Conservation (phyloP, 2,888 invertebrate species). For the Dolichopus griseipennis region DNA sequence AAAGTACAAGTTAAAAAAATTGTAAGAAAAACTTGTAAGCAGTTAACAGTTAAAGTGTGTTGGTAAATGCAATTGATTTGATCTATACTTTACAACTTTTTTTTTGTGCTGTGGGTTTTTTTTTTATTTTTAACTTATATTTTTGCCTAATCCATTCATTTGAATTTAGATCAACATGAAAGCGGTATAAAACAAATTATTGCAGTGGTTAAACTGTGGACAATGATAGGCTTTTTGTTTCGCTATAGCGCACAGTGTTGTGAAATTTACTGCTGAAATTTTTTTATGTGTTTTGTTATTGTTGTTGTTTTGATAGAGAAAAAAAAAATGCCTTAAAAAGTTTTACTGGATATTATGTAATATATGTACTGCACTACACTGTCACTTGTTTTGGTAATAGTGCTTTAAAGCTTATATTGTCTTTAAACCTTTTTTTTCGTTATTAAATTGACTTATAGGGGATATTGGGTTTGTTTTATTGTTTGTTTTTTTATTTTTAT, state of each 20-base stretch:
- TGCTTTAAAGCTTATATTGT: too few species aligned
- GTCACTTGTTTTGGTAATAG: too few species aligned
- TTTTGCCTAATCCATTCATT: neutral
- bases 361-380: neutral
- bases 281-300: too few species aligned
- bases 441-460: neutral
- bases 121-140: neutral
- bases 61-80: neutral
- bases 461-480: neutral
- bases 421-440: neutral
- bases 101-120: too few species aligned
- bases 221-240: neutral
- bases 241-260: neutral
- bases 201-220: neutral
- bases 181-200: neutral
- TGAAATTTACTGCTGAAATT: neutral
- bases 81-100: neutral
- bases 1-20: too few species aligned
- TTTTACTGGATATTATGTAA: neutral
- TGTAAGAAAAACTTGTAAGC: too few species aligned
- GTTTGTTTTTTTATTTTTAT: too few species aligned
- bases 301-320: too few species aligned
- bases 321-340: neutral
- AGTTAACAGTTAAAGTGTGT: neutral
- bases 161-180: neutral